Evolutionary conservation across 2,888 invertebrate species (phyloP).

Genomic region (Leptinotarsa rubiginosa): DNA sequence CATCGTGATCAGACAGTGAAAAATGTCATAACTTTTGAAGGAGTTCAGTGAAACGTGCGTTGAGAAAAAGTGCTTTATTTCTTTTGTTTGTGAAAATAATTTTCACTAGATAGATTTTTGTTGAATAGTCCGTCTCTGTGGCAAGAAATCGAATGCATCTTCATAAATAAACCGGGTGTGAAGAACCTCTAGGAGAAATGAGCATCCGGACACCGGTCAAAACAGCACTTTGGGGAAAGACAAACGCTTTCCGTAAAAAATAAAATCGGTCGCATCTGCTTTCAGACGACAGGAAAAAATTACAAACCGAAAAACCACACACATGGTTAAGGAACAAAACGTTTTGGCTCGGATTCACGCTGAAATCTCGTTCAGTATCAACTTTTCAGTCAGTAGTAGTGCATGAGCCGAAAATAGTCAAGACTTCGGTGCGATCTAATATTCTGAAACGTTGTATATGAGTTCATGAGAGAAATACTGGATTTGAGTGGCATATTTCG

Average conservation of each 20-base stretch:
- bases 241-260: slow-evolving; percentile 25
- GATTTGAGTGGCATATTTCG: slow-evolving; percentile 31
- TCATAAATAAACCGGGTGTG: slow-evolving; percentile 39
- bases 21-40: too few species aligned
- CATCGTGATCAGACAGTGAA: too few species aligned
- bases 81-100: too few species aligned
- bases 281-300: slow-evolving; percentile 38
- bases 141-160: slow-evolving; percentile 31
- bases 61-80: too few species aligned
- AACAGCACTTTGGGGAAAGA: slow-evolving; percentile 33
- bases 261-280: slow-evolving; percentile 29
- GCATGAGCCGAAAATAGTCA: slow-evolving; percentile 58
- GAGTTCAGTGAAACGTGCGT: too few species aligned
- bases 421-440: slow-evolving; percentile 37
- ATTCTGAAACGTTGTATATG: slow-evolving; percentile 33
- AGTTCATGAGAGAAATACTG: slow-evolving; percentile 35
- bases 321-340: slow-evolving; percentile 36
- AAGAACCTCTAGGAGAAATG: slow-evolving; percentile 36
- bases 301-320: slow-evolving; percentile 48
- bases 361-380: slow-evolving; percentile 55
- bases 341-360: slow-evolving; percentile 41
- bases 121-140: slow-evolving; percentile 1
- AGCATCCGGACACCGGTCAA: slow-evolving; percentile 34
- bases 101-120: too few species aligned
- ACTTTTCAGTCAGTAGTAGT: slow-evolving; percentile 56